Evolutionary conservation across 2,797 vertebrate species (phyloP), one percentile per base, ranked within the genome.

Genomic region (Sandelia bainsii): DNA sequence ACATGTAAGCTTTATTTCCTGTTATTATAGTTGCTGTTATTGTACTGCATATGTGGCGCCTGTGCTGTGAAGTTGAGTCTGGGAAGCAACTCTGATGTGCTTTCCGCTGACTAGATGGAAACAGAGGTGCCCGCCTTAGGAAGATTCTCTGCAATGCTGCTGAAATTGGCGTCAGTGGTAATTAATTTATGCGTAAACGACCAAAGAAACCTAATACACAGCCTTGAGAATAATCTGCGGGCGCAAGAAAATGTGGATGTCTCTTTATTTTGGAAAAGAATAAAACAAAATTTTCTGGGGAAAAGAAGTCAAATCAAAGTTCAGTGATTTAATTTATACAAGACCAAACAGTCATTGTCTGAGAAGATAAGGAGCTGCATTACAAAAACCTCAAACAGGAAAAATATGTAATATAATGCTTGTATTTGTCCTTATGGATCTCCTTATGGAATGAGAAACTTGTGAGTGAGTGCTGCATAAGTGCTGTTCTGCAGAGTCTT

Each of bases 31-130:
- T 79, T 61, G 77, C 60, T 45, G 44, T 19, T 45, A 8, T n/a
- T 58, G 66, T 53, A 22, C 8, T 7, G 11, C 62, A 54, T 75
- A 71, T 61, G 61, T 57, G 49, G 67, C 34, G 59, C 49, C 53
- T 52, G 45, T 23, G 64, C 81, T 78, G 69, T 65, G 75, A 83
- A 84, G 73, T 70, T 61, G 67, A 82, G 60, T 73, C 37, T 10
- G 50, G 49, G 74, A 86, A 81, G 68, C 34, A 72, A 63, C 74
- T 82, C 62, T 39, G 81, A 87, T 72, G 80, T 69, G 60, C 72
- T 85, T 90, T 91, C 75, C 74, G 87, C 89, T 93, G 87, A 93
- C 85, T 84, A 49, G 75, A 82, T 88, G 79, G 81, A 91, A 91
- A 86, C 79, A 83, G 81, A 84, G 82, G 64, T 67, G 71, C 44